Percentiles rank a stretch among this genome's conserved stretches.
Conservation (phyloP, 2,113 vertebrate genomes). For the Vidua macroura region DNA sequence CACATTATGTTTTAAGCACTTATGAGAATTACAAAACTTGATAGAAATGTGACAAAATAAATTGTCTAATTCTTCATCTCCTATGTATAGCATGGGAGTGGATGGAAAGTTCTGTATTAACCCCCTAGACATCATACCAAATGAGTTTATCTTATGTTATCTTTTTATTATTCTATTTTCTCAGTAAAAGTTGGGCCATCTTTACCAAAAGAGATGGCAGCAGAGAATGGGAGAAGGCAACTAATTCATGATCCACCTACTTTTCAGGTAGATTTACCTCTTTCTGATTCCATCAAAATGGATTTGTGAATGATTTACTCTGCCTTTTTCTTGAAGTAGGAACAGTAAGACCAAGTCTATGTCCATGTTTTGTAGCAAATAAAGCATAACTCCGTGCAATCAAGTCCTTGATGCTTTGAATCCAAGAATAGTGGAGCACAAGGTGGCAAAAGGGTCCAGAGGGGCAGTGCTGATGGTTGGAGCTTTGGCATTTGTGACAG, state of each 20-base stretch:
- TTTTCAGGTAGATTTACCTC: neutral
- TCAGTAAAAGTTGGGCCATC: neutral
- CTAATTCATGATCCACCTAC: neutral
- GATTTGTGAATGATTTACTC: neutral
- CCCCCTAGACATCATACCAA: neutral
- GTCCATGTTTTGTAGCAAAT: neutral
- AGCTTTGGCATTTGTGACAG: neutral
- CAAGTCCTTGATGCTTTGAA: neutral
- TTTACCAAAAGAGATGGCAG: neutral
- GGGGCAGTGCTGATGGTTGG: neutral
- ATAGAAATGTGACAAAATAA: neutral
- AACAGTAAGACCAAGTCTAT: neutral
- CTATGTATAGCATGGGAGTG: neutral
- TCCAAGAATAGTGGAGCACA: neutral
- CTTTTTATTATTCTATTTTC: neutral
- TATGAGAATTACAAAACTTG: neutral
- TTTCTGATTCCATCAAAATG: neutral
- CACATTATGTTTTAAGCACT: neutral
- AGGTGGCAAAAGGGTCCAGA: neutral
- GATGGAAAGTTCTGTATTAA: neutral
- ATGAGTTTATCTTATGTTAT: neutral
- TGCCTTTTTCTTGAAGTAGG: neutral
- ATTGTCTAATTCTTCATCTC: neutral
- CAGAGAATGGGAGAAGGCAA: neutral
- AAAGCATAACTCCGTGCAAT: neutral